Evolutionary conservation across 2,888 invertebrate species (phyloP).

Genomic region (Onchidella celtica): DNA sequence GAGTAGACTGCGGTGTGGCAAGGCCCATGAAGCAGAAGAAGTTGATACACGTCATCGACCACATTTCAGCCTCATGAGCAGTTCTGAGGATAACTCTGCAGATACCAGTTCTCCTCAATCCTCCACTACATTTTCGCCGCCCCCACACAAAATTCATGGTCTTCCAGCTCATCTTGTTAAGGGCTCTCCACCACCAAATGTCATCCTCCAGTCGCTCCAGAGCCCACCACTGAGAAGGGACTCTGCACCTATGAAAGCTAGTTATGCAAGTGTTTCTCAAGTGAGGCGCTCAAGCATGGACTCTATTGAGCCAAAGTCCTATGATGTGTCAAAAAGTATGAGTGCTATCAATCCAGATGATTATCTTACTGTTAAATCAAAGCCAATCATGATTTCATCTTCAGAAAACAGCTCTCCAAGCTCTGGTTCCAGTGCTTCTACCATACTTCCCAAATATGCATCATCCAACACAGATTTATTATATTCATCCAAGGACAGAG

Average conservation of each 20-base stretch:
- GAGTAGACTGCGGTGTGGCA: slow-evolving; percentile 35
- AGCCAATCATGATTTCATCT: slow-evolving; percentile 41
- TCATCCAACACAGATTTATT: slow-evolving; percentile 23
- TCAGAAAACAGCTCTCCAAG: not conserved
- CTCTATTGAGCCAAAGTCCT: not conserved
- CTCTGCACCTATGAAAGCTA: slow-evolving; percentile 61
- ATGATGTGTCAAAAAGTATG: slow-evolving; percentile 41
- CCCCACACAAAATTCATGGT: not conserved
- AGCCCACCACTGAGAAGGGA: slow-evolving; percentile 36
- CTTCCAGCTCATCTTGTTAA: slow-evolving; percentile 10
- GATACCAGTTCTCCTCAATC: not conserved
- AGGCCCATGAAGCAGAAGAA: slow-evolving; percentile 51
- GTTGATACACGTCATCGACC: slow-evolving; percentile 28
- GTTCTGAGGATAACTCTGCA: slow-evolving; percentile 3
- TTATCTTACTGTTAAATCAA: slow-evolving; percentile 45
- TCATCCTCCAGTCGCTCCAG: slow-evolving; percentile 62
- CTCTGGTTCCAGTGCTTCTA: not conserved
- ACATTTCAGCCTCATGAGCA: slow-evolving; percentile 46
- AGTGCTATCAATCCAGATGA: slow-evolving; percentile 42
- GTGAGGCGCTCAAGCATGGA: slow-evolving; percentile 54
- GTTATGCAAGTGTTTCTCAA: slow-evolving; percentile 62
- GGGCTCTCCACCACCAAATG: slow-evolving; percentile 70
- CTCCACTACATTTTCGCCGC: not conserved
- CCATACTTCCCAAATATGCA: slow-evolving; percentile 41
- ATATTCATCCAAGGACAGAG: slow-evolving; percentile 13